These are phyloP conservation scores for Panagrolaimus sp. DNA, from an alignment of 1,140 invertebrate genomes.

Conservation along the genomic window DNA sequence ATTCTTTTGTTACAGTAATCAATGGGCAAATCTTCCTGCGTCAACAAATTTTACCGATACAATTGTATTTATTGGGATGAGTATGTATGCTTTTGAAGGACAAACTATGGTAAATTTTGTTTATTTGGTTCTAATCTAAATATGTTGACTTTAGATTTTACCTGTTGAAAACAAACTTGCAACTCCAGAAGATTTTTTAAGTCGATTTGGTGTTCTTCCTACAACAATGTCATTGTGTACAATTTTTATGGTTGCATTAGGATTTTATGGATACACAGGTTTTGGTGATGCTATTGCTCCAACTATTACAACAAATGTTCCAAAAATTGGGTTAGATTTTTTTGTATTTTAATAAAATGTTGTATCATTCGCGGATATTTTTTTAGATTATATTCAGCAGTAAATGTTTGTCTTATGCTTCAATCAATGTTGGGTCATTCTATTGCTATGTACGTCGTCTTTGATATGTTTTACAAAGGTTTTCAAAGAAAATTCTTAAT, in stretches of 20 bases:
- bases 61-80: conserved; percentile 61
- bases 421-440: conserved; percentile 58
- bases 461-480: conserved; percentile 60
- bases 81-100: conserved; percentile 63
- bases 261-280: conserved; percentile 63
- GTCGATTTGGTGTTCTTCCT: conserved; percentile 61
- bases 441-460: conserved; percentile 59
- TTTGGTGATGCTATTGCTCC: conserved; percentile 61
- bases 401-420: conserved; percentile 57
- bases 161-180: conserved; percentile 63
- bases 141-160: conserved; percentile 60
- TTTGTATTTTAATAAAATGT: too few species aligned
- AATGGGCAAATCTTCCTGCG: conserved; percentile 51
- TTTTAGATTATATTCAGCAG: conserved; percentile 54
- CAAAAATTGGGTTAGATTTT: conserved; percentile 54
- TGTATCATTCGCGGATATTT: too few species aligned
- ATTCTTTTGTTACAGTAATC: conserved; percentile 40
- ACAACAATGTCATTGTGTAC: conserved; percentile 62
- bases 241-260: conserved; percentile 61
- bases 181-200: conserved; percentile 60
- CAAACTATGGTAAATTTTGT: conserved; percentile 61
- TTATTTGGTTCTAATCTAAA: too few species aligned
- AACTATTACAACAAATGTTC: conserved; percentile 63
- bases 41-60: conserved; percentile 53
- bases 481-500: conserved; percentile 52